Evolutionary conservation across 2,888 invertebrate species (phyloP), one percentile per base, ranked within the genome.

Genomic region (Opisthograptis luteolata): DNA sequence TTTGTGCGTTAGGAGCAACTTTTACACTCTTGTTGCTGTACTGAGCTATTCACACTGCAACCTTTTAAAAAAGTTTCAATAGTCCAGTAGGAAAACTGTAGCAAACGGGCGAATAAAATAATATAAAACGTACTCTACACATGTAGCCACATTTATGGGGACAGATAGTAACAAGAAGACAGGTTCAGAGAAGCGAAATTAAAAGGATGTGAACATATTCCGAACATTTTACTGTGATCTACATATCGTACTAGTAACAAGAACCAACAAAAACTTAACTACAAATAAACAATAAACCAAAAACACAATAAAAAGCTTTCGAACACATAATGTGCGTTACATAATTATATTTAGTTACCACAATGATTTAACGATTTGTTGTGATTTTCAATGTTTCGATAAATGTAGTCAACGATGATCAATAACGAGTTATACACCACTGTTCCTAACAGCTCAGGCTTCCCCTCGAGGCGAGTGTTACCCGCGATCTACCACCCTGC

Each of bases 271-370:
- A 31, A 39, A 41, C 32, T 19, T 27, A 39, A 28, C 22, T 40
- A 44, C 43, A 14, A 5, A 12, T 22, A 37, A 37, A 34, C 32
- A 54, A 42, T 12, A 17, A 19, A 25, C 22, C 3, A 42, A 32
- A 54, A 48, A 58, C 28, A 58, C 42, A 28, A 34, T 50, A 32
- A 50, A 17, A 53, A 44, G 34, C 43, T 10, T 17, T 34, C 22
- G n/a, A 35, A 32, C 32, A 39, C 39, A 34, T 19, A n/a, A 20
- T 32, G 32, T n/a, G 7, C 10, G 9, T 34, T 4, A 17, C 31
- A 31, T n/a, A 9, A 19, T n/a, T 35, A 13, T n/a, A n/a, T 43
- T 49, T 48, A 48, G 48, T 42, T 20, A 39, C 37, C 10, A 41
- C 30, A 12, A 31, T 36, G 43, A 32, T 30, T 25, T 12, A 28